Base-by-base conservation (phyloP, 2,113 vertebrate species). In the Centropus bengalensis region DNA sequence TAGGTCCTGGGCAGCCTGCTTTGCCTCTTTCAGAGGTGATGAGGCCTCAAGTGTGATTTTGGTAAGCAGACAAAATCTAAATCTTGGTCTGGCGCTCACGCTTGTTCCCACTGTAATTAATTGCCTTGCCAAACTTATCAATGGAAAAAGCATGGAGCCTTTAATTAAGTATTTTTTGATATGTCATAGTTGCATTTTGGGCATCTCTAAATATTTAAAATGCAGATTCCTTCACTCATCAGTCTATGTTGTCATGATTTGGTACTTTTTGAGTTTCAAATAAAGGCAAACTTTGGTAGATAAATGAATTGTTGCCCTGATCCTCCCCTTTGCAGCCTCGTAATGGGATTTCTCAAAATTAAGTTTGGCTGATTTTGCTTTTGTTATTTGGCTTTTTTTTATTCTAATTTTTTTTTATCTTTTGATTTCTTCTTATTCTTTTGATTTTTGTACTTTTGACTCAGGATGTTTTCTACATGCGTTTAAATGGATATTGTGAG, bases 81-180 rank as follows among this genome's bases (percentile, higher is more conserved):
- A 16, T 12, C 55, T 88, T 1, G 0, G 42, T 32, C 4, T 64
- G 2, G 0, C 10, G 23, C 56, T 91, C 32, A 44, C 0, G 0
- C 36, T 73, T 55, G 8, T n/a, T 49, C 36, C 0, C 1, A 16
- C 30, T 32, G n/a, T 22, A 89, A 71, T 90, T 82, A 93, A 78
- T 23, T 69, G 36, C n/a, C 8, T 56, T 33, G 16, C 30, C 9
- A 69, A 3, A 60, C 40, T 33, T 30, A 63, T 69, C 58, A 60
- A 26, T 28, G 27, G 49, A 66, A 91, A 14, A 79, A 64, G 14
- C 9, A 7, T 15, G 2, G 18, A 73, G 13, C 4, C 15, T 49
- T 86, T 92, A 78, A 54, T 78, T 58, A 76, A 84, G 21, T 5
- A 5, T 73, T 71, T 86, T 89, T 19, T 18, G 8, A 33, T 55